Evolutionary conservation across 2,113 vertebrate species (phyloP).

Genomic region (Colaptes auratus): DNA sequence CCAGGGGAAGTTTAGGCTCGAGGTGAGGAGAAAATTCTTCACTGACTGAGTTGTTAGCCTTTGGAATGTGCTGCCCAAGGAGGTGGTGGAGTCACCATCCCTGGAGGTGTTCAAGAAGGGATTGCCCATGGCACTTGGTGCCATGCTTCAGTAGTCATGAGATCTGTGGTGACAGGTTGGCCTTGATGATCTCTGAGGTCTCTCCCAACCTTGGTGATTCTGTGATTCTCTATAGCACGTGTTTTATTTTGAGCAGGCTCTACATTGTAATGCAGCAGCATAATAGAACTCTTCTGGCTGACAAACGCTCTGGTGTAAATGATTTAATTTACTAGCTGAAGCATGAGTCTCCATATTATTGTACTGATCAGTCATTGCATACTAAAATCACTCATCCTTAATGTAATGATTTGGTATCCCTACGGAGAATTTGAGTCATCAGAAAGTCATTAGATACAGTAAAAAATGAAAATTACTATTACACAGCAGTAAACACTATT

Average conservation of each 20-base stretch:
- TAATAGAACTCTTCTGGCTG: conserved; percentile 75
- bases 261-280: conserved; percentile 65
- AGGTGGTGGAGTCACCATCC: too few species aligned
- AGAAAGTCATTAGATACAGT: conserved; percentile 90
- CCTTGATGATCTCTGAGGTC: too few species aligned
- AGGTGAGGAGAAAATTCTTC: too few species aligned
- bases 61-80: too few species aligned
- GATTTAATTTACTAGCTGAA: conserved; percentile 82
- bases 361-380: conserved; percentile 84
- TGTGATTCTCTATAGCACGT: conserved; percentile 57
- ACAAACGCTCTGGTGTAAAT: conserved; percentile 79
- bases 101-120: too few species aligned
- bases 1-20: too few species aligned
- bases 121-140: too few species aligned
- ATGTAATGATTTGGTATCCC: conserved; percentile 87
- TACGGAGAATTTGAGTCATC: conserved; percentile 87
- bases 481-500: conserved; percentile 88
- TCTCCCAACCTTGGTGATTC: too few species aligned
- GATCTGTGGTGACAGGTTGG: too few species aligned
- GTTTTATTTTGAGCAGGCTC: conserved; percentile 74
- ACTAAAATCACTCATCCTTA: conserved; percentile 89
- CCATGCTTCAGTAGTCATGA: too few species aligned
- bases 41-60: too few species aligned
- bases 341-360: conserved; percentile 81
- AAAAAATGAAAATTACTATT: conserved; percentile 89